Evolutionary conservation across 2,113 vertebrate species (phyloP).

Genomic region (Cariama cristata): DNA sequence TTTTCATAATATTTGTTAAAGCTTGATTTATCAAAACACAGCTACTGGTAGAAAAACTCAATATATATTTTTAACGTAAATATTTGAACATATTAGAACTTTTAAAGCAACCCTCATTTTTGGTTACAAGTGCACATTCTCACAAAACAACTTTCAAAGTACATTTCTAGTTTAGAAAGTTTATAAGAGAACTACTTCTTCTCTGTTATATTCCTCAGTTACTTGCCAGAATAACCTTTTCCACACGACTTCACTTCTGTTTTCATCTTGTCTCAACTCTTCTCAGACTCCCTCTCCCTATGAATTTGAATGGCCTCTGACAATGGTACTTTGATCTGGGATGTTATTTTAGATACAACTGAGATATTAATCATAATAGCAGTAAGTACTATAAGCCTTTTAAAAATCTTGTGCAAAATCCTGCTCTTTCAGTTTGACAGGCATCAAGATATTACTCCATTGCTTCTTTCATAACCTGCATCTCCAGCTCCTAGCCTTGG

Average conservation of each 20-base stretch:
- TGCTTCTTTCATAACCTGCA: background rate
- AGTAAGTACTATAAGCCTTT: background rate
- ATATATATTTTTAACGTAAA: background rate
- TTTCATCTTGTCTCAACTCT: background rate
- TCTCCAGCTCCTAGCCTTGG: background rate
- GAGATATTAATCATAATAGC: background rate
- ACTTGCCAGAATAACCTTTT: background rate
- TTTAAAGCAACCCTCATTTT: background rate
- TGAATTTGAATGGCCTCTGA: background rate
- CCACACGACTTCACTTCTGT: background rate
- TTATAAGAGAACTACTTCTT: background rate
- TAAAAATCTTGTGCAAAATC: conserved; percentile 26
- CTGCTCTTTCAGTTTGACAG: background rate
- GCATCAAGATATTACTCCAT: background rate
- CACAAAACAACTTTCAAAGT: background rate
- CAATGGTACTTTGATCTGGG: background rate
- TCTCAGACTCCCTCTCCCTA: background rate
- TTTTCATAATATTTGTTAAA: background rate
- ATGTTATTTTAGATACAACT: background rate
- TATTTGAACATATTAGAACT: background rate
- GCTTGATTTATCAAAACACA: background rate
- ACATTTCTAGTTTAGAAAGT: background rate
- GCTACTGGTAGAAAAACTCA: background rate
- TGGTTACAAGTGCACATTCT: background rate
- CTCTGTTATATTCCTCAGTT: background rate